Evolutionary conservation across 2,113 vertebrate species (phyloP), one percentile per base, ranked within the genome.

Genomic region (Tachysurus vachellii): DNA sequence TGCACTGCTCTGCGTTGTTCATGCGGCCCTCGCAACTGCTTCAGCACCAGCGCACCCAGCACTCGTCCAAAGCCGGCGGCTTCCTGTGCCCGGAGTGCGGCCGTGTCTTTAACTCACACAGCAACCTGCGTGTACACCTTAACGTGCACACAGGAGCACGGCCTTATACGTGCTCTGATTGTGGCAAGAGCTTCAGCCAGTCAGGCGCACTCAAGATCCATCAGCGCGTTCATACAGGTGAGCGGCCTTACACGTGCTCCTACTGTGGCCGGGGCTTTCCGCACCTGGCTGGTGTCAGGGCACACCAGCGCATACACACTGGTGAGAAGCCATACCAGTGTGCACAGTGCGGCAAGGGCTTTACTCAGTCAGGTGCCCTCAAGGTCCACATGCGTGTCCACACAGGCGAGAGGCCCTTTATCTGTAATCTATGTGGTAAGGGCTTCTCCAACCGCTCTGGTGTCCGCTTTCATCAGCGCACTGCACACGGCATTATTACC

Each of bases 321-420:
- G 95, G 95, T 2, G 95, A 96, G 89, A 95, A 95, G 85, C 96
- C 96, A 5, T 96, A 96, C 91, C 91, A 90, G 85, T 97, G 96
- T 83, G 90, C 71, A 4, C 95, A 96, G 80, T 96, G 96, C 31
- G 96, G 95, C 28, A 97, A 97, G 87, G 94, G 94, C 86, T 97
- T 96, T 84, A 96, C 96, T 59, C 96, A 96, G 91, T 94, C 94
- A 0, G 94, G 95, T 13, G 95, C 95, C 11, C 91, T 96, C 13
- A 95, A 95, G 82, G 95, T 96, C 77, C 95, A 96, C 88, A 94
- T 91, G 82, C 93, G 93, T 36, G 91, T 96, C 90, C 92, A 95
- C 92, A 94, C 95, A 0, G 95, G 93, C 12, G 95, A 95, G 91
- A 92, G 92, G 76, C 96, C 95, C 42, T 96, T 95, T 31, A 71